These are phyloP conservation scores for Lysandra coridon DNA, from an alignment of 2,888 invertebrate genomes.

Conservation along the genomic window DNA sequence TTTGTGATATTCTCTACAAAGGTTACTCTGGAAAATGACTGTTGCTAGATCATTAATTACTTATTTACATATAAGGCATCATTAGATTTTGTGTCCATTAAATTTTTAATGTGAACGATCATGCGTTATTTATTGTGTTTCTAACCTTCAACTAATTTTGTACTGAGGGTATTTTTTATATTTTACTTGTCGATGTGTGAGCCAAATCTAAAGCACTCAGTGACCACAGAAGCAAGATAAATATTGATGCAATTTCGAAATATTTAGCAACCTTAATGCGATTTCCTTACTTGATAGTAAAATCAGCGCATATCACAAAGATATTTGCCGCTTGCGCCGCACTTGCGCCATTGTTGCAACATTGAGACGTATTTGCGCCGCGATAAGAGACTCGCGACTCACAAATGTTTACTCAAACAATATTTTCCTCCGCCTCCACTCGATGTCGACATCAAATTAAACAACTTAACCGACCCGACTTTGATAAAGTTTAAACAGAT, in stretches of 20 bases:
- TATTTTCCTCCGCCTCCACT: conserved; percentile 70
- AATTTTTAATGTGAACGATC: conserved; percentile 8
- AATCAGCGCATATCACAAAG: conserved; percentile 43
- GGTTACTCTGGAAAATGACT: conserved; percentile 22
- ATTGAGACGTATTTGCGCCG: conserved; percentile 54
- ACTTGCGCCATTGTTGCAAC: conserved; percentile 45
- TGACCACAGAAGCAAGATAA: background rate
- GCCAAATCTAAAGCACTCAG: background rate
- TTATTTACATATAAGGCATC: conserved; percentile 21
- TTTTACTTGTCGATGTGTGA: background rate
- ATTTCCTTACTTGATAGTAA: conserved; percentile 44
- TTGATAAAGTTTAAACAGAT: conserved; percentile 67
- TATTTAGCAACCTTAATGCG: conserved; percentile 35
- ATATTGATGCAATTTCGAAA: conserved; percentile 26
- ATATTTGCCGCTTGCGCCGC: conserved; percentile 40
- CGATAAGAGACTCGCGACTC: conserved; percentile 62
- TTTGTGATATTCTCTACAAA: conserved; percentile 24
- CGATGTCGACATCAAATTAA: conserved; percentile 75
- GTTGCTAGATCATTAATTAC: conserved; percentile 15
- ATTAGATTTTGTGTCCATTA: background rate
- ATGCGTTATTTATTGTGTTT: conserved; percentile 9
- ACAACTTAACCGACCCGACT: conserved; percentile 63
- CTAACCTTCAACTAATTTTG: background rate
- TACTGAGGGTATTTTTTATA: background rate
- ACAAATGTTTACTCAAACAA: conserved; percentile 73